Conservation (phyloP, 1,140 invertebrate species). For the Halesus radiatus region DNA sequence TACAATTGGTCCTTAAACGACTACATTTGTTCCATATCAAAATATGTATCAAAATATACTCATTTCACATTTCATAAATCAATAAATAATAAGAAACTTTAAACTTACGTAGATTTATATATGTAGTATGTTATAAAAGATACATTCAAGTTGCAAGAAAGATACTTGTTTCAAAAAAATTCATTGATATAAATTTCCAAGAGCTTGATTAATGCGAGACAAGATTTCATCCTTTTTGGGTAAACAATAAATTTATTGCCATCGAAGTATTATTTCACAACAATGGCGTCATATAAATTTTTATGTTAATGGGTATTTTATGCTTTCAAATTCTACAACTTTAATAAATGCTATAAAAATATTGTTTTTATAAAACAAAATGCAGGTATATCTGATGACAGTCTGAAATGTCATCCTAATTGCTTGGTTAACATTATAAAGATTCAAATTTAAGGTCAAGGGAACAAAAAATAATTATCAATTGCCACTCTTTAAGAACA, state of each 20-base stretch:
- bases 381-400: not conserved
- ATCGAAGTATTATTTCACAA: no score
- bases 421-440: conserved; percentile 1
- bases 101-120: conserved; percentile 33
- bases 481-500: not conserved
- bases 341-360: conserved; percentile 11
- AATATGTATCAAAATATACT: conserved; percentile 52
- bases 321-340: no score
- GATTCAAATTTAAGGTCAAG: not conserved
- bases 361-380: conserved; percentile 9
- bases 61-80: conserved; percentile 33
- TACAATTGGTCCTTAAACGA: conserved; percentile 50
- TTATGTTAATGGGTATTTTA: no score
- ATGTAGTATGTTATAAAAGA: conserved; percentile 27
- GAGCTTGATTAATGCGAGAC: not conserved
- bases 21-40: conserved; percentile 47
- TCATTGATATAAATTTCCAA: conserved; percentile 23
- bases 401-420: not conserved
- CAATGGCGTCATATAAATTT: no score
- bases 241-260: no score
- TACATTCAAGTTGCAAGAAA: conserved; percentile 30
- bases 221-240: no score
- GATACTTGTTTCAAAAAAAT: conserved; percentile 16
- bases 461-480: not conserved
- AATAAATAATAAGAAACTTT: conserved; percentile 40